phyloP scores from a whole-genome alignment of 2,888 invertebrate genomes.

The Lordiphosa fenestrarum region DNA sequence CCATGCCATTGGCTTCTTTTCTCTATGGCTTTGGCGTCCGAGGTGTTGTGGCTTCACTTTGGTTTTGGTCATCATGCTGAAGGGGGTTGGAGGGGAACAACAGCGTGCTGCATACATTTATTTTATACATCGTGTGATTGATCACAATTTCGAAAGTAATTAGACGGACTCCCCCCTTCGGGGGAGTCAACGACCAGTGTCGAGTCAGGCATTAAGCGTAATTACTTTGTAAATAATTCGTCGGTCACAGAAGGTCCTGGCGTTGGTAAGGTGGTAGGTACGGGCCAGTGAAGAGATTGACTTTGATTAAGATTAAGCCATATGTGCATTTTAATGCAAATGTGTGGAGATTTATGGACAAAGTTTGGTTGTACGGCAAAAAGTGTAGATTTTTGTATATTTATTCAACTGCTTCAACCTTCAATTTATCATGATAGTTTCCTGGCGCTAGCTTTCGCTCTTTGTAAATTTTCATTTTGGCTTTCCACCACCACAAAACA shows the following conservation, averaged over 20 bases:
- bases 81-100: conserved; percentile 1
- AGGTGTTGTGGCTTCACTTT: conserved; percentile 41
- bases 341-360: no score
- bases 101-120: conserved; percentile 33
- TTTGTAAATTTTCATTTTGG: no score
- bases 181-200: conserved; percentile 18
- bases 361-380: no score
- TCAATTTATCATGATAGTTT: no score
- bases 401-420: no score
- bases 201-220: conserved; percentile 56
- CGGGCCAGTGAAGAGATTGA: conserved; percentile 21
- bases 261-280: conserved; percentile 8
- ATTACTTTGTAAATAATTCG: conserved; percentile 70
- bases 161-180: conserved; percentile 48
- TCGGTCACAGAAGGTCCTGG: conserved; percentile 23
- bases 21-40: conserved; percentile 2
- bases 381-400: no score
- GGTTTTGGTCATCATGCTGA: conserved; percentile 46
- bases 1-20: conserved; percentile 51
- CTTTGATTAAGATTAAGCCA: conserved; percentile 12
- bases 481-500: background rate
- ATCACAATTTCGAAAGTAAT: conserved; percentile 77
- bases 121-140: conserved; percentile 65
- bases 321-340: background rate
- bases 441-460: no score